phyloP scores from a whole-genome alignment of 2,113 vertebrate genomes.

The Phrynocephalus versicolor region DNA sequence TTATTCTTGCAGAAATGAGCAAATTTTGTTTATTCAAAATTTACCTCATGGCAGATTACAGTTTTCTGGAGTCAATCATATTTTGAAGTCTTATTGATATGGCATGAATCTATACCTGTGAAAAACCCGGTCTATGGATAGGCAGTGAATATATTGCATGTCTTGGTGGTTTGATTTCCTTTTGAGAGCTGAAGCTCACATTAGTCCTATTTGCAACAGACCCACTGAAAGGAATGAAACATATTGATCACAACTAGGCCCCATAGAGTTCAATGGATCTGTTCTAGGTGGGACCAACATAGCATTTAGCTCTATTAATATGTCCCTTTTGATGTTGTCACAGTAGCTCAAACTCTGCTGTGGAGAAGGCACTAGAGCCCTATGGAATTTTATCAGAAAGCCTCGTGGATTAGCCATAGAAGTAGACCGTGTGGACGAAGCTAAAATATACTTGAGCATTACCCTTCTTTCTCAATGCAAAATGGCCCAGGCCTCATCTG shows the following conservation, averaged over 20 bases:
- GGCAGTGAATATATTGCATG: slow-evolving; percentile 15
- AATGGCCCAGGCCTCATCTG: no score
- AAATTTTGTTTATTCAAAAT: neutral
- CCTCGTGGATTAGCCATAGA: no score
- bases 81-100: slow-evolving; percentile 22
- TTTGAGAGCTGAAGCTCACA: no score
- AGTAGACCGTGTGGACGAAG: no score
- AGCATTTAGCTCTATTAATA: neutral
- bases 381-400: no score
- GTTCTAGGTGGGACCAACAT: no score
- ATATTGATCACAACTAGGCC: no score
- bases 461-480: no score
- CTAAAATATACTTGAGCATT: no score
- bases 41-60: slow-evolving; percentile 1
- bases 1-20: neutral
- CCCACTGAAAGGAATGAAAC: no score
- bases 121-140: slow-evolving; percentile 9
- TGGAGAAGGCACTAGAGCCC: neutral
- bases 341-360: neutral
- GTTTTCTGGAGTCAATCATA: slow-evolving; percentile 5
- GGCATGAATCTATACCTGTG: slow-evolving; percentile 1
- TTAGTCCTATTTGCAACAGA: no score
- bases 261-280: no score
- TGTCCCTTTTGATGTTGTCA: neutral
- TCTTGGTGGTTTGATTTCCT: slow-evolving; percentile 5